Base-by-base conservation (phyloP, 2,888 invertebrate species). In the Arge pagana region DNA sequence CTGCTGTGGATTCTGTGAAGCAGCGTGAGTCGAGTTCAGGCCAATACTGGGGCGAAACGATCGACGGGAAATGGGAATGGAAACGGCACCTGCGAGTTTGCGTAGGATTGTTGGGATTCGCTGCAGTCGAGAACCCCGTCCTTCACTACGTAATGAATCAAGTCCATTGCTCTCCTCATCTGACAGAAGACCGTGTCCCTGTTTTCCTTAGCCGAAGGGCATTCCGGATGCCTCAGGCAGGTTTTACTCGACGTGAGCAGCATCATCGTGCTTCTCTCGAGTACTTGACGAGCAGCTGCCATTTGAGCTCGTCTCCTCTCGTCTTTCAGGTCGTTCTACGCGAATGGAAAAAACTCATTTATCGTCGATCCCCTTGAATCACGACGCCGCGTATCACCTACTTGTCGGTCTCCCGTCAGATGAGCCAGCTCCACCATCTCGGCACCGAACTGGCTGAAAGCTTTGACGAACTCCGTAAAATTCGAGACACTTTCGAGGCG, bases 381-480 rank as follows among this genome's bases (percentile, higher is more conserved):
- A 28, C n/a, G n/a, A 8, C 28, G n/a, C 8, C 28, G 28, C 28
- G 28, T 28, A 10, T 4, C 4, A 18, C 58, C 60, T 52, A 76
- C 76, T 73, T 87, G 86, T 65, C 87, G 77, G 68, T 86, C 87
- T 11, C 86, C 96, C 15, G 96, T 95, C 54, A 97, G 83, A 75
- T 97, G 92, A 18, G 98, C 97, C 63, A 99, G 80, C 76, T 98
- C 97, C 59, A 99, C 96, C 97, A 99, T 98, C 77, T 98, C 96
- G 16, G 90, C 90, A 31, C 98, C 99, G 77, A 99, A 98, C 77
- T 96, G 94, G 63, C 96, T 96, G 80, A 99, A 99, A 16, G 96
- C 95, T 74, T 96, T 93, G 52, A 99, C 97, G 77, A 99, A 99
- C 79, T 99, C 98, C 45, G 96, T 94, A 74, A 93, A 93, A 79